Percentiles rank a stretch among this genome's conserved stretches.
Conservation (phyloP, 1,140 invertebrate species). For the Oncopeltus fasciatus region DNA sequence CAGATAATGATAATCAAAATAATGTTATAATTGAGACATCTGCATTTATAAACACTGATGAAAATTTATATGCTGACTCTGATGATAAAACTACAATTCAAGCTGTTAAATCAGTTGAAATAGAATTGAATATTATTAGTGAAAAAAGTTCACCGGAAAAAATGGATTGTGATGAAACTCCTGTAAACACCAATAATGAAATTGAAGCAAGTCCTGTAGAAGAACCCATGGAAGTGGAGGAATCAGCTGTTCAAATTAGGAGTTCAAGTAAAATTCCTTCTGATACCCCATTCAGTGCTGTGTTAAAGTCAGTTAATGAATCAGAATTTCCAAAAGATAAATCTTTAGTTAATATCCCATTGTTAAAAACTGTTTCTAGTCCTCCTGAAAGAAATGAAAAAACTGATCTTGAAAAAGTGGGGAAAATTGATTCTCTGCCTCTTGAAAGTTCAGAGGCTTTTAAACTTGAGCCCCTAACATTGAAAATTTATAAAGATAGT, state of each 20-base stretch:
- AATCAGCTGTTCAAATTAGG: background rate
- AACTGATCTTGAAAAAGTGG: background rate
- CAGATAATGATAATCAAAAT: constrained; percentile 6
- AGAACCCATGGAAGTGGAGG: no score
- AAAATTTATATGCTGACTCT: background rate
- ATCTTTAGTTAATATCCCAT: background rate
- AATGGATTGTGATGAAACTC: background rate
- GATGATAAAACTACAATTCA: no score
- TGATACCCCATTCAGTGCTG: background rate
- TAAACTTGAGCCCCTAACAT: constrained; percentile 20
- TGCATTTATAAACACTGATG: background rate
- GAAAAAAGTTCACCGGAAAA: background rate
- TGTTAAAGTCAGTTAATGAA: background rate
- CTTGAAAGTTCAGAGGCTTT: background rate
- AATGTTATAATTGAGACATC: background rate
- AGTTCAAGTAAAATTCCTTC: background rate
- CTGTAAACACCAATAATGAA: background rate
- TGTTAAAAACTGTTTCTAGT: background rate
- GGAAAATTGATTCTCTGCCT: background rate
- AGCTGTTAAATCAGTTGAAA: no score
- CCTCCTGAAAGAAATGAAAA: background rate
- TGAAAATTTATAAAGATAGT: constrained; percentile 21
- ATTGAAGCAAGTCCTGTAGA: background rate
- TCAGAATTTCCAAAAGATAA: background rate
- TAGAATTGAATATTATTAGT: background rate